Percentiles rank a stretch among this genome's conserved stretches.
These are phyloP conservation scores for Lydus trimaculatus DNA, from an alignment of 2,888 invertebrate species.

Conservation along the genomic window DNA sequence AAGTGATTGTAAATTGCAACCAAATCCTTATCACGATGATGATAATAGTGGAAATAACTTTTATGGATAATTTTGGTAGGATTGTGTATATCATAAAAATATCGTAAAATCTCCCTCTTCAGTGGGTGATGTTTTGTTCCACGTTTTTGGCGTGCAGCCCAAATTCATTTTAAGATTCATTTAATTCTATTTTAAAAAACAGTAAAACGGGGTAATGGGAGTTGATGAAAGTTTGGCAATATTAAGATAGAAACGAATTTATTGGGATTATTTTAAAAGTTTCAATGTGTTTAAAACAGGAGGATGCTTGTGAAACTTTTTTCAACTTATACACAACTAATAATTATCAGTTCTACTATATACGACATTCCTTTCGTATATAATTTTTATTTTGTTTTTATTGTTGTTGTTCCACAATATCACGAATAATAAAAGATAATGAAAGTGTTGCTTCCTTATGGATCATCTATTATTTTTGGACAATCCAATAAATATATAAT, in stretches of 20 bases:
- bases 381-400: neutral
- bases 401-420: neutral
- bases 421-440: constrained; percentile 4
- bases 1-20: neutral
- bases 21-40: neutral
- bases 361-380: neutral
- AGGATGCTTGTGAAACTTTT: neutral
- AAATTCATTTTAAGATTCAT: neutral
- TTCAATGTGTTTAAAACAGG: neutral
- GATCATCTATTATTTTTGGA: constrained; percentile 32
- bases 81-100: neutral
- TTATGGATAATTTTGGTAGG: neutral
- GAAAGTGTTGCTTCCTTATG: constrained; percentile 16
- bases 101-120: neutral
- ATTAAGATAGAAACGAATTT: neutral
- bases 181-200: neutral
- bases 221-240: neutral
- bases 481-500: constrained; percentile 32
- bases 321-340: neutral
- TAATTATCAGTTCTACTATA: neutral
- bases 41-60: constrained; percentile 7
- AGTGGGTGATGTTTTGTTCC: neutral
- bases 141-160: neutral
- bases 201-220: neutral
- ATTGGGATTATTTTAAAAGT: neutral